These are phyloP conservation scores for Syngnathus floridae DNA, from an alignment of 2,113 vertebrate genomes.

Conservation along the genomic window DNA sequence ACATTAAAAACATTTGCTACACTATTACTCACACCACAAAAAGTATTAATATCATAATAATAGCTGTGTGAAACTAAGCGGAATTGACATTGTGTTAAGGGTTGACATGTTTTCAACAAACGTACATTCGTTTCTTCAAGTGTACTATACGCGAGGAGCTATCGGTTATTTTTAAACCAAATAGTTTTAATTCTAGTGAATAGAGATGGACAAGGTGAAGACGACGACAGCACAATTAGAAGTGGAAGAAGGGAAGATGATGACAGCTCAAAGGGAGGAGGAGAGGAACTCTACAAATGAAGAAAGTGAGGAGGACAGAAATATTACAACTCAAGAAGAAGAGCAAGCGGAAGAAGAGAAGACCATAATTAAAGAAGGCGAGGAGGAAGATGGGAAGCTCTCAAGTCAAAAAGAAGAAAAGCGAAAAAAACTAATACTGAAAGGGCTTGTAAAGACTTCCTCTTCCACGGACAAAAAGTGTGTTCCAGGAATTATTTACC, in stretches of 20 bases:
- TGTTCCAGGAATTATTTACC: conserved; percentile 80
- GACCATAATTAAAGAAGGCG: not conserved
- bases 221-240: not conserved
- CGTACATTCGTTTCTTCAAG: not conserved
- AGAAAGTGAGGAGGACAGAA: not conserved
- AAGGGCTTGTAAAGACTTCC: not conserved
- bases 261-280: not conserved
- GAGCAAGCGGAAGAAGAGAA: not conserved
- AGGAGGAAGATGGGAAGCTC: not conserved
- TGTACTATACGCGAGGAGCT: not conserved
- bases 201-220: not conserved
- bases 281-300: not conserved
- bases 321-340: not conserved
- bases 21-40: not conserved
- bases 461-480: conserved; percentile 21
- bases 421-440: conserved; percentile 18
- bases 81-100: not conserved
- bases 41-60: not conserved
- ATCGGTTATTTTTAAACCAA: not conserved
- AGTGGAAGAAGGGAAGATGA: not conserved
- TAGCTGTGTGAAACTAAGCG: not conserved
- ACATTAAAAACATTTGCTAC: not conserved
- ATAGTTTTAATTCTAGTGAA: not conserved
- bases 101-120: not conserved
- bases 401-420: not conserved